Base-by-base conservation (phyloP, 2,888 invertebrate genomes). In the Apodemia zela region DNA sequence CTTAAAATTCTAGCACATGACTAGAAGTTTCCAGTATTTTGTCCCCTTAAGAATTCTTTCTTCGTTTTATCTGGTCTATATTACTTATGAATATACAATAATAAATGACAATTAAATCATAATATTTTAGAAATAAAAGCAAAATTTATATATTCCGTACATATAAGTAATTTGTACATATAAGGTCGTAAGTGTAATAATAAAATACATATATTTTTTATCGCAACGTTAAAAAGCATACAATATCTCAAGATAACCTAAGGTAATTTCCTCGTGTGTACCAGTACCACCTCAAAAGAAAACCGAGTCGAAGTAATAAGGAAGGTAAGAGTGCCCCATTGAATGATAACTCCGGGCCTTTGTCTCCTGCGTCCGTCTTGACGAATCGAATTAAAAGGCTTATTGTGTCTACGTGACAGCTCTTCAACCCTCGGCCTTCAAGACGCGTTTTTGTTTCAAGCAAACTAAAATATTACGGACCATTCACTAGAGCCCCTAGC, bases 381-480 rank as follows among this genome's bases (percentile, higher is more conserved):
- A 90, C 88, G 91, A 89, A 90, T 91, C 90, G 90, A 91, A 91
- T 90, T 90, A 89, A 90, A 91, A 90, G 90, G 91, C 90, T 91
- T 90, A 91, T 89, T 90, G 90, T 90, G 91, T 90, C 89, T 86
- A 90, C 90, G 90, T 91, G 91, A 89, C 90, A 87, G 88, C 81
- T 76, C 69, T 73, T 76, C 76, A 76, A 75, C 82, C 83, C 81
- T 79, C 80, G 74, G 72, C 77, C 76, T 75, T 74, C 67, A 73
- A 77, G 76, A 76, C 77, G 74, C 74, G 82, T 89, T 91, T 88
- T 90, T 91, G 89, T 90, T 86, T 89, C 88, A 85, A 85, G 80
- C 85, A 89, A 90, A 91, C 91, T 91, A 91, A 91, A 91, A 91
- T 90, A 91, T 91, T 89, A 87, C 88, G 81, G 85, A 76, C 88